phyloP scores from a whole-genome alignment of 2,797 vertebrate species.

The Protonibea diacanthus region DNA sequence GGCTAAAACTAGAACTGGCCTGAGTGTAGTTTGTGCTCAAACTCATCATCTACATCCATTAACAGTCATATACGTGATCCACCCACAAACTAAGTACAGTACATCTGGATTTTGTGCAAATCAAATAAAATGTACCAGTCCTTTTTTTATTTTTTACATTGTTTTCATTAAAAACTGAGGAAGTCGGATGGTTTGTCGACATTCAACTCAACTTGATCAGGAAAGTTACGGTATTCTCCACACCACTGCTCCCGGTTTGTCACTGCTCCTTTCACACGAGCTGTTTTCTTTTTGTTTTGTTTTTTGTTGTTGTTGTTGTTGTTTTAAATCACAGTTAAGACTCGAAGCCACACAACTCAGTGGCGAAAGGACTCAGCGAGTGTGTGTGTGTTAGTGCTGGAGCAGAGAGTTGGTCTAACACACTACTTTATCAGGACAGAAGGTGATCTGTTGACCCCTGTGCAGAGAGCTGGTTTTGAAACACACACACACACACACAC shows the following conservation, averaged over 20 bases:
- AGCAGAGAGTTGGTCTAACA: constrained; percentile 46
- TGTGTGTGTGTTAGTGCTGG: constrained; percentile 45
- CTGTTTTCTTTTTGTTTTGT: background rate
- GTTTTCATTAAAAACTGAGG: constrained; percentile 45
- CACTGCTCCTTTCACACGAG: constrained; percentile 22
- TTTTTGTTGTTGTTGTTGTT: background rate
- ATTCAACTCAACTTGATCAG: constrained; percentile 47
- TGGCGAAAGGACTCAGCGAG: constrained; percentile 23
- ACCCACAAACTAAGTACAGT: constrained; percentile 77
- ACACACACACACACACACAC: constrained; percentile 37
- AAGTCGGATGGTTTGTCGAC: constrained; percentile 49
- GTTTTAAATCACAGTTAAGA: constrained; percentile 28
- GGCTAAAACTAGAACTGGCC: constrained; percentile 44
- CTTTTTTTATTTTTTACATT: background rate
- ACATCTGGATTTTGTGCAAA: constrained; percentile 81
- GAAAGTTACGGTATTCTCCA: background rate
- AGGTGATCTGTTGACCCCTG: constrained; percentile 41
- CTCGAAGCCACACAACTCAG: constrained; percentile 27
- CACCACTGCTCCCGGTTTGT: background rate
- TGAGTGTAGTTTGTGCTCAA: constrained; percentile 70
- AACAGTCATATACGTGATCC: constrained; percentile 71
- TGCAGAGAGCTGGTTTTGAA: constrained; percentile 70
- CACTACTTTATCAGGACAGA: constrained; percentile 21
- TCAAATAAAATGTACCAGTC: constrained; percentile 51
- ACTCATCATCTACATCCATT: constrained; percentile 51